Base-by-base conservation (phyloP, 2,888 invertebrate species). In the Pyralis farinalis region DNA sequence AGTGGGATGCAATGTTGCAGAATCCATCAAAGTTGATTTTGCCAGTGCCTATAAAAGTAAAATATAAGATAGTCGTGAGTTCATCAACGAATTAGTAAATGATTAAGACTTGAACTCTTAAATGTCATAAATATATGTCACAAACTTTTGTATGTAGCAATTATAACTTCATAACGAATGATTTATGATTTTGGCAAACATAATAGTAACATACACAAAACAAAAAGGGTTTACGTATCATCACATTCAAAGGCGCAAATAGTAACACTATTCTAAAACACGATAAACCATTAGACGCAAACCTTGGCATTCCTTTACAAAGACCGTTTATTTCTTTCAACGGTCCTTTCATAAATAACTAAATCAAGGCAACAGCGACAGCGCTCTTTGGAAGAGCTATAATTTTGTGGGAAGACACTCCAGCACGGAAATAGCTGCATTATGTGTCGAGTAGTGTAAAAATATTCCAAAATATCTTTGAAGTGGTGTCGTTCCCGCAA, bases 1-100 rank as follows among this genome's bases (percentile, higher is more conserved):
- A 99, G 82, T 97, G 95, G 49, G 96, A 95, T 31, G 97, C 97
- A 55, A 98, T 96, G 65, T 92, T 93, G 75, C 96, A 95, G 90
- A 99, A 99, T 47, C 95, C 96, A 66, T 98, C 98, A 65, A 98
- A 98, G 74, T 97, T 96, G 44, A 99, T 96, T 86, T 95, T 96
- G 32, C 98, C 98, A 38, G 93, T 91, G 46, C 92, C 95, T 93
- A 25, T 72, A 29, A 71, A 63, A 44, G 33, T 55, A 51, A 42
- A 43, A 51, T 55, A 47, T n/a, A 33, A 33, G 16, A 12, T 34
- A 20, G n/a, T n/a, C n/a, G n/a, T n/a, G 10, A 22, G 11, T 10
- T 34, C 30, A 7, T 29, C 16, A 16, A 16, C 16, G 20, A 37
- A 31, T 11, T 6, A 25, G 29, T 34, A 25, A 8, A 25, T 5